Evolutionary conservation across 1,140 invertebrate genomes (phyloP), one percentile per base, ranked within the genome.

Genomic region (Ceratoteleas bidentatus): DNA sequence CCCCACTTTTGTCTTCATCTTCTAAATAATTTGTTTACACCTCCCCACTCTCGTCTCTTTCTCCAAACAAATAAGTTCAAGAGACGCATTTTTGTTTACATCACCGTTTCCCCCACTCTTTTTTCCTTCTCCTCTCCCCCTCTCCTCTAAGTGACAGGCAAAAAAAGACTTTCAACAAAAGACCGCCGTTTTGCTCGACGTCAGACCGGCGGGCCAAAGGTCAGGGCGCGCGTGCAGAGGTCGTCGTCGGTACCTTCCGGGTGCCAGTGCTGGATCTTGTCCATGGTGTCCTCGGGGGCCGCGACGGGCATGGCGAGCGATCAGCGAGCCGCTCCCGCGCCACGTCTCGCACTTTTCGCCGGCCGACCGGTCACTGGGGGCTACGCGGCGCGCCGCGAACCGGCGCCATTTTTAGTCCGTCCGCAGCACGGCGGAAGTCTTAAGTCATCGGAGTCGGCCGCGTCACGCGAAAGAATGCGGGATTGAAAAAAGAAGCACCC

Each of bases 231-330:
- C n/a, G n/a, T n/a, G n/a, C n/a, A n/a, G n/a, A n/a, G 36, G 9
- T 9, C 9, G 36, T 38, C 5, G 36, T 38, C 14, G 72, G 24
- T 89, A 91, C 90, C 89, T 91, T 90, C 89, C 33, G 90, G 90
- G 74, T 86, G 85, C 90, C 89, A 91, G 69, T 90, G 88, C 66
- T 90, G 89, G 69, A 91, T 91, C 64, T 87, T 89, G 11, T 87
- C 87, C 89, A 90, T 91, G 8, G 86, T 90, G 72, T 88, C 86
- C 14, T 47, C 82, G 84, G 84, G 88, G 53, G 84, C 85, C 1
- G 33, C 53, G 47, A 9, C 14, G 47, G 47, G 40, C 11, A 0
- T 24, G 16, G 52, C 43, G 33, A 54, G 33, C 45, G 50, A n/a
- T n/a, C n/a, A n/a, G n/a, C n/a, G n/a, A n/a, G n/a, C n/a, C 47